phyloP scores from a whole-genome alignment of 1,140 invertebrate species.

The Mya arenaria region DNA sequence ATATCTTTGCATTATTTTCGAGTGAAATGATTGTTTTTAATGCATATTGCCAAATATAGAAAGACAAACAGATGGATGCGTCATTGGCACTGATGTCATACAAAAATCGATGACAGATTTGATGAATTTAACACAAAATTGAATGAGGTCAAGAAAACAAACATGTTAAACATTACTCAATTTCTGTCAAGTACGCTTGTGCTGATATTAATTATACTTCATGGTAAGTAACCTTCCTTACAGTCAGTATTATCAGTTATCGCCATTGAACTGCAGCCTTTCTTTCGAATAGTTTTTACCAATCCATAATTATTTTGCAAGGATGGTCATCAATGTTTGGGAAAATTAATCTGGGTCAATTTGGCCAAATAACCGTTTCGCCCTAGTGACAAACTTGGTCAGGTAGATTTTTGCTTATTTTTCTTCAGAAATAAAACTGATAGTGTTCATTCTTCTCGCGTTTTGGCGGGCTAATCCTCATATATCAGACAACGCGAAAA shows the following conservation, averaged over 20 bases:
- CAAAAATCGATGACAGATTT: slow-evolving; percentile 15
- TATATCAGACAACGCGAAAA: too few species aligned
- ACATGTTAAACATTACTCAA: not conserved
- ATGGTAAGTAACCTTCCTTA: slow-evolving; percentile 23
- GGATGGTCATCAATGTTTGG: too few species aligned
- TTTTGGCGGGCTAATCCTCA: too few species aligned
- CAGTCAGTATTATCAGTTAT: not conserved
- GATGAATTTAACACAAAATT: not conserved
- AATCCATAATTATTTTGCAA: not conserved
- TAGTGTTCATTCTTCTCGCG: too few species aligned
- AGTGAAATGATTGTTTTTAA: not conserved
- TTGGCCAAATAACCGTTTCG: not conserved
- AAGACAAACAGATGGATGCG: slow-evolving; percentile 6
- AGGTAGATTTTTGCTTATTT: too few species aligned
- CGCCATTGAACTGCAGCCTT: not conserved
- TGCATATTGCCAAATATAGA: not conserved
- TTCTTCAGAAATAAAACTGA: too few species aligned
- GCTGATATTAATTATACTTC: slow-evolving; percentile 12
- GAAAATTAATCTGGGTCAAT: not conserved
- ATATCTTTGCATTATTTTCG: not conserved
- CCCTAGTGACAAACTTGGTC: not conserved
- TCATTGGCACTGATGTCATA: not conserved
- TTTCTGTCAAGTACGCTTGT: slow-evolving; percentile 25
- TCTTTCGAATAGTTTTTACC: too few species aligned
- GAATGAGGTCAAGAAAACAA: not conserved